Evolutionary conservation across 2,888 invertebrate genomes (phyloP).

Genomic region (Crepidodera aurea): DNA sequence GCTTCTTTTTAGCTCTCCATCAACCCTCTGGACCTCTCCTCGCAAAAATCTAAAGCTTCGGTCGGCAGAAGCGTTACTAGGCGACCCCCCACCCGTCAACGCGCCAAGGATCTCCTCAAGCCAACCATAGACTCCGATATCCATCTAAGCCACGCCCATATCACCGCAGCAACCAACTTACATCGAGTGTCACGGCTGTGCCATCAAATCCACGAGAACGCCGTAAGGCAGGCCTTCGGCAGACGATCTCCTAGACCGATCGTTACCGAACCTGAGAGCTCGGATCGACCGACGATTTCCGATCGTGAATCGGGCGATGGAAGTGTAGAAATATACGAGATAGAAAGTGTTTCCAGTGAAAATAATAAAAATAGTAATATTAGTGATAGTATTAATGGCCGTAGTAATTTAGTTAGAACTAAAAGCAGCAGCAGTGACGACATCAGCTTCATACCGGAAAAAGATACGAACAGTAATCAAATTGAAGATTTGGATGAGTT

Average conservation of each 20-base stretch:
- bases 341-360: constrained; percentile 45
- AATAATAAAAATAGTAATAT: constrained; percentile 31
- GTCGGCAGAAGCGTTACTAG: constrained; percentile 64
- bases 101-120: constrained; percentile 36
- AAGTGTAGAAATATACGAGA: constrained; percentile 53
- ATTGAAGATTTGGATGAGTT: constrained; percentile 57
- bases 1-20: constrained; percentile 63
- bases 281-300: constrained; percentile 39
- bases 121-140: constrained; percentile 35
- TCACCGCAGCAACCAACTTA: constrained; percentile 55
- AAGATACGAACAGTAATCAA: constrained; percentile 49
- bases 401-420: constrained; percentile 53
- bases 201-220: constrained; percentile 62
- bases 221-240: constrained; percentile 57
- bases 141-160: constrained; percentile 43
- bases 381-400: constrained; percentile 40
- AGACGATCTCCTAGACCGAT: constrained; percentile 34
- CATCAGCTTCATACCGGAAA: constrained; percentile 53
- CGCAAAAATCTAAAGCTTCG: constrained; percentile 64
- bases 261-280: neutral
- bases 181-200: constrained; percentile 62
- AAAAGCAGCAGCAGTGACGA: constrained; percentile 65
- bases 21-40: constrained; percentile 63
- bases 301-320: constrained; percentile 53
- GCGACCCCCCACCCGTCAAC: constrained; percentile 63